A percentile compares a stretch with the other conserved stretches of the same genome.
Conservation (phyloP, 2,113 vertebrate genomes). For the Hippocampus zosterae region DNA sequence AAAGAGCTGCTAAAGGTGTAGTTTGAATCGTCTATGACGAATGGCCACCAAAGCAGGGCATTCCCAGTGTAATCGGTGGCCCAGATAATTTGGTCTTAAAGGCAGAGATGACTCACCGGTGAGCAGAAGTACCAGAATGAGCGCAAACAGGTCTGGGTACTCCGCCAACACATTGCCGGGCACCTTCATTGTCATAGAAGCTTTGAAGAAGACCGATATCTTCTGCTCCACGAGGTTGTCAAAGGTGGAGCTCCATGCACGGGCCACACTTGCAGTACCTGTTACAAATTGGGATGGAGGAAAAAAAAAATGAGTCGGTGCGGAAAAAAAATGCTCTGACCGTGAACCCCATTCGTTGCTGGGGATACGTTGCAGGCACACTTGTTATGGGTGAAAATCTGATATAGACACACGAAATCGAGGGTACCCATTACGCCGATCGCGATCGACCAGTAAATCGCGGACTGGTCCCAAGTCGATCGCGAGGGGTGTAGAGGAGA, state of each 20-base stretch:
- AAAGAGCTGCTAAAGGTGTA: not conserved
- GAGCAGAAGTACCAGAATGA: slow-evolving; percentile 82
- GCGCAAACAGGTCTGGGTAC: slow-evolving; percentile 87
- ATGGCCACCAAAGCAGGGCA: no score
- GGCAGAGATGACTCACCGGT: slow-evolving; percentile 73
- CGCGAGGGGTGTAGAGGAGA: no score
- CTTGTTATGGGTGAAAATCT: no score
- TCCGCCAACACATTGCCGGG: slow-evolving; percentile 77
- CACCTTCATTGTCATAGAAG: slow-evolving; percentile 70
- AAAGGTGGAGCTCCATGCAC: slow-evolving; percentile 92
- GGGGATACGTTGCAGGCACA: no score
- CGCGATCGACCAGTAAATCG: no score
- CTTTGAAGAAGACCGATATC: slow-evolving; percentile 81
- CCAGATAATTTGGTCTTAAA: not conserved
- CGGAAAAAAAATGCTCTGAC: not conserved
- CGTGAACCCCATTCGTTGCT: not conserved
- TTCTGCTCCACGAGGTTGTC: slow-evolving; percentile 88
- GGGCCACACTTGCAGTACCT: slow-evolving; percentile 91
- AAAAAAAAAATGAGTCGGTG: not conserved
- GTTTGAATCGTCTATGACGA: not conserved
- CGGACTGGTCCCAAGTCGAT: no score
- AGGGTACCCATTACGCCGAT: no score
- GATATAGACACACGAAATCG: no score
- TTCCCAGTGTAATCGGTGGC: no score
- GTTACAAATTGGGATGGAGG: not conserved